These are phyloP conservation scores for Ectemnius continuus DNA, from an alignment of 2,888 invertebrate genomes.

Conservation along the genomic window DNA sequence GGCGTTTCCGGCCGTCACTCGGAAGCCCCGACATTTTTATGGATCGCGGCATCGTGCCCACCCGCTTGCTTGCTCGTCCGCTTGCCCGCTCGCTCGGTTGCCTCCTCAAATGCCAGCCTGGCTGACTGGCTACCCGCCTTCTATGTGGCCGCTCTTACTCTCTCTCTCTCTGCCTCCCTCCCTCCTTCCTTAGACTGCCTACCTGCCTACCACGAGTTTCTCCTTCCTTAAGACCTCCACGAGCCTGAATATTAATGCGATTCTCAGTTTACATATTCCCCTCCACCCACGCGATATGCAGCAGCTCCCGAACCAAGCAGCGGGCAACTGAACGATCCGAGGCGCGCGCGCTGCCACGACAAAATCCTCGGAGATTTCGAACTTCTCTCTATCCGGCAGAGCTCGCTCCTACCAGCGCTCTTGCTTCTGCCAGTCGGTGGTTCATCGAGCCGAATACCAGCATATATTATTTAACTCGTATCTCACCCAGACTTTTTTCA, in stretches of 20 bases:
- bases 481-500: no score
- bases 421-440: no score
- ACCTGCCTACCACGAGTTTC: slow-evolving; percentile 42
- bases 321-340: slow-evolving; percentile 12
- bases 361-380: slow-evolving; percentile 48
- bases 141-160: slow-evolving; percentile 8
- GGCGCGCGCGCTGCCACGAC: slow-evolving; percentile 34
- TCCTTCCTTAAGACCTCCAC: slow-evolving; percentile 57
- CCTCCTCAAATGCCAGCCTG: slow-evolving; percentile 5
- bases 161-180: slow-evolving; percentile 3
- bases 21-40: slow-evolving; percentile 76
- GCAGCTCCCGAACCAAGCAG: slow-evolving; percentile 22
- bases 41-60: slow-evolving; percentile 71
- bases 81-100: slow-evolving; percentile 7
- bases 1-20: slow-evolving; percentile 76
- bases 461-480: no score
- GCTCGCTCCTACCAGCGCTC: neutral
- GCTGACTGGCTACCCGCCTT: slow-evolving; percentile 16
- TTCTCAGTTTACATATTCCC: slow-evolving; percentile 57
- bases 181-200: slow-evolving; percentile 6
- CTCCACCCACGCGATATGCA: slow-evolving; percentile 39
- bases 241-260: slow-evolving; percentile 62
- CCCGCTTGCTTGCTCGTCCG: slow-evolving; percentile 24
- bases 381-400: slow-evolving; percentile 34
- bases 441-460: no score